Base-by-base conservation (phyloP, 1,140 invertebrate species). In the Hydropsyche tenuis region DNA sequence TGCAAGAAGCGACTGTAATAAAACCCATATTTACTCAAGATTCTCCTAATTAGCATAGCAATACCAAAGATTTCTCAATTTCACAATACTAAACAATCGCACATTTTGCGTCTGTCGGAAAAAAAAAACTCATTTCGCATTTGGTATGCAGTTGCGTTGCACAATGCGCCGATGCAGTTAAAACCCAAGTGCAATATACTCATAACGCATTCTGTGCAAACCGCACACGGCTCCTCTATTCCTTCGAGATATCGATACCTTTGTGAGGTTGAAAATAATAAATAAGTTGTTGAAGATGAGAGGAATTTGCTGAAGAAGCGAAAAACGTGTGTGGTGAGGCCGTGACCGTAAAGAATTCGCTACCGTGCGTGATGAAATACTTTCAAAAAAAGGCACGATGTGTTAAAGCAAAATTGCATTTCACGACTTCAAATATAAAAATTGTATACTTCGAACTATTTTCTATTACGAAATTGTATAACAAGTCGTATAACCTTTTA, bases 51-150 rank as follows among this genome's bases (percentile, higher is more conserved):
- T n/a, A n/a, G n/a, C n/a, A n/a, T n/a, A n/a, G n/a, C n/a, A n/a
- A n/a, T n/a, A n/a, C n/a, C n/a, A n/a, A n/a, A n/a, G n/a, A n/a
- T n/a, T n/a, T n/a, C n/a, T n/a, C n/a, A n/a, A n/a, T n/a, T n/a
- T n/a, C n/a, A n/a, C n/a, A n/a, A n/a, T n/a, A n/a, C n/a, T n/a
- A n/a, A n/a, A n/a, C n/a, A n/a, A n/a, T n/a, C n/a, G n/a, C n/a
- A n/a, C n/a, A n/a, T n/a, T n/a, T n/a, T n/a, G n/a, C n/a, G n/a
- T n/a, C n/a, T n/a, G n/a, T n/a, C n/a, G n/a, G n/a, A n/a, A n/a
- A n/a, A n/a, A n/a, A n/a, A n/a, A n/a, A n/a, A n/a, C n/a, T n/a
- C 66, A 69, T 69, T 69, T 69, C 66, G 66, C 53, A 45, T 27
- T 45, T 46, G 66, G 51, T 45, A 51, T 69, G 27, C 46, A 53